Percentiles rank a stretch among this genome's conserved stretches.
Evolutionary conservation across 64 coral and sea anemone genomes (phyloP).

Genomic region (Anthopleura sola): DNA sequence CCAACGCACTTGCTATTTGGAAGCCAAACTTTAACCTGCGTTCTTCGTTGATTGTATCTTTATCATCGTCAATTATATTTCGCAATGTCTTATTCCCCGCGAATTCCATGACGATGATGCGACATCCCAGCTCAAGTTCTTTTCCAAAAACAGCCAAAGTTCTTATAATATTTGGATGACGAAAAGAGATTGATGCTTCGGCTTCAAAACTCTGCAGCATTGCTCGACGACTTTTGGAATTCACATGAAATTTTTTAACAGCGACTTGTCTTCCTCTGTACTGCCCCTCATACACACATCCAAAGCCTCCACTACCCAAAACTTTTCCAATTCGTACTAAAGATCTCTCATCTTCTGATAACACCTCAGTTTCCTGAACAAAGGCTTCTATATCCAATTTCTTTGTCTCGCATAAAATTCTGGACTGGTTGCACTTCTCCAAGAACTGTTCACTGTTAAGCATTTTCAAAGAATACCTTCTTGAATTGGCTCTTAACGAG

Average conservation of each 20-base stretch:
- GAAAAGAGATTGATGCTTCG: constrained; percentile 82
- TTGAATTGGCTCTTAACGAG: constrained; percentile 7
- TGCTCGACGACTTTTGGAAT: constrained; percentile 87
- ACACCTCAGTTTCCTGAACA: constrained; percentile 87
- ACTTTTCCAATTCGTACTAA: constrained; percentile 68
- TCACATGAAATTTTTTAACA: constrained; percentile 81
- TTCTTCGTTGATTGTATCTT: constrained; percentile 57
- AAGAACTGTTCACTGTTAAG: constrained; percentile 31
- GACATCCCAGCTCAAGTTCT: constrained; percentile 43
- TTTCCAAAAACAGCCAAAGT: constrained; percentile 67
- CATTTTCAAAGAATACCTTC: constrained; percentile 45
- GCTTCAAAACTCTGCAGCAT: constrained; percentile 93
- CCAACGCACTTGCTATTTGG: constrained; percentile 64
- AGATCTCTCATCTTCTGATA: constrained; percentile 77
- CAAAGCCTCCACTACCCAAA: constrained; percentile 92
- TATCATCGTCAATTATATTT: constrained; percentile 83
- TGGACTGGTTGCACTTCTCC: constrained; percentile 58
- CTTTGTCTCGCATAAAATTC: constrained; percentile 61
- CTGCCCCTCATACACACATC: constrained; percentile 78
- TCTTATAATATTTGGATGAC: constrained; percentile 80
- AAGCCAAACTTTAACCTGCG: constrained; percentile 72
- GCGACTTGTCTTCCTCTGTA: constrained; percentile 69
- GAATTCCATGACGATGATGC: constrained; percentile 87
- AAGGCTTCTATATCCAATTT: constrained; percentile 56
- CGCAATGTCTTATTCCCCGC: constrained; percentile 78